Evolutionary conservation across 2,888 invertebrate species (phyloP), one percentile per base, ranked within the genome.

Genomic region (Polyploca ridens): DNA sequence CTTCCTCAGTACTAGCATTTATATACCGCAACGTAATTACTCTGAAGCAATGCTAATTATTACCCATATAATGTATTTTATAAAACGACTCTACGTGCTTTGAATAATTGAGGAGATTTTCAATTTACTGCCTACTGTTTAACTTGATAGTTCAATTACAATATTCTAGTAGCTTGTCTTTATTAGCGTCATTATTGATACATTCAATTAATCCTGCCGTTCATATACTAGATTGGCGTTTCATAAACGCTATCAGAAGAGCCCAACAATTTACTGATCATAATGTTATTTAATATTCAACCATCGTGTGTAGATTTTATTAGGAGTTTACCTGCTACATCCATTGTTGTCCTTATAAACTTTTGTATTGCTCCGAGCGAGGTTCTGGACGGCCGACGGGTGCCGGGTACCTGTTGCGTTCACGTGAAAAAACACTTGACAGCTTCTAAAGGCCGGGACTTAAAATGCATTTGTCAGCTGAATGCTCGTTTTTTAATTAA

Each of bases 11-110:
- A n/a, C n/a, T n/a, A n/a, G n/a, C 69, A 62, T 67, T 67, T 67
- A 68, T 67, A 69, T 65, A 67, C 66, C 64, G 63, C 70, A 69
- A 59, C 58, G 63, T 69, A 68, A 74, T 72, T 69, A 58, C 74
- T 67, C 66, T 63, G 64, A 66, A 65, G 65, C 63, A 62, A 73
- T 68, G 65, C 46, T 72, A 71, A 67, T 67, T 16, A 62, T 61
- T 62, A 63, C 57, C 60, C 66, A 62, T 69, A 33, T 62, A 49
- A 61, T 57, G 59, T 33, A 58, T 58, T 65, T 64, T 63, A 64
- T 58, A 44, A 16, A 49, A 64, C 65, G 62, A 33, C 61, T 64
- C 33, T 64, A 58, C 63, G 58, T 64, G 58, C 49, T 57, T 54
- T 16, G 64, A 58, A 66, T 64, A 62, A 58, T 58, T 58, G 46